Evolutionary conservation across 2,113 vertebrate species (phyloP), one percentile per base, ranked within the genome.

Genomic region (Ctenodactylus gundi): DNA sequence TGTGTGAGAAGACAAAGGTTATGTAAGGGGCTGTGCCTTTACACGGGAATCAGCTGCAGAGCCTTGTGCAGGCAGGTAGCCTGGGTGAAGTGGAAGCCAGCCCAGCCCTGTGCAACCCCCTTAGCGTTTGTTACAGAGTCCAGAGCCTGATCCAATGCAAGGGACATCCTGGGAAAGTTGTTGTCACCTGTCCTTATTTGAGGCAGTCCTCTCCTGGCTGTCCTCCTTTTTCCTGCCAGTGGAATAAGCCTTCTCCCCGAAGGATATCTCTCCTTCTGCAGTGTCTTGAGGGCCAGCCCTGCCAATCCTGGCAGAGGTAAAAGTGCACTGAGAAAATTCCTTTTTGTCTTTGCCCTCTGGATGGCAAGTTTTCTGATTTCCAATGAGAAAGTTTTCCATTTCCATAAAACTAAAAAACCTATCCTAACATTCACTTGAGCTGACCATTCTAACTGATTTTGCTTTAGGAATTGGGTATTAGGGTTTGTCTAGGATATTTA

Each of bases 21-120:
- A 1, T 31, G 46, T 27, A 18, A 85, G 53, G 60, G 29, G 34
- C 6, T 93, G 29, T 41, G 57, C 44, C 70, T 82, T 55, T 15
- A 44, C 1, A 0, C 13, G 12, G 7, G 51, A n/a, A 46, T 29
- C 77, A 60, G 60, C 27, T 7, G 0, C 90, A 73, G 53, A 7
- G 39, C 25, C 39, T 46, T 51, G 9, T 31, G 51, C 8, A 36
- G n/a, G 25, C 25, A 70, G 10, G 23, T 36, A 76, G 39, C 27
- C 25, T 39, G 25, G 0, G 51, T 20, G 12, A 53, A 91, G n/a
- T 3, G 1, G 17, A 41, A 31, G 23, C 0, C 0, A 4, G 44
- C 20, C 58, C n/a, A n/a, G 29, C 18, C 39, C 68, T 18, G 2
- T 0, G 3, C 39, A 36, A 64, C 14, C 51, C 20, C 4, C 31